phyloP scores from a whole-genome alignment of 2,888 invertebrate genomes.

The Cremastinae sp. region DNA sequence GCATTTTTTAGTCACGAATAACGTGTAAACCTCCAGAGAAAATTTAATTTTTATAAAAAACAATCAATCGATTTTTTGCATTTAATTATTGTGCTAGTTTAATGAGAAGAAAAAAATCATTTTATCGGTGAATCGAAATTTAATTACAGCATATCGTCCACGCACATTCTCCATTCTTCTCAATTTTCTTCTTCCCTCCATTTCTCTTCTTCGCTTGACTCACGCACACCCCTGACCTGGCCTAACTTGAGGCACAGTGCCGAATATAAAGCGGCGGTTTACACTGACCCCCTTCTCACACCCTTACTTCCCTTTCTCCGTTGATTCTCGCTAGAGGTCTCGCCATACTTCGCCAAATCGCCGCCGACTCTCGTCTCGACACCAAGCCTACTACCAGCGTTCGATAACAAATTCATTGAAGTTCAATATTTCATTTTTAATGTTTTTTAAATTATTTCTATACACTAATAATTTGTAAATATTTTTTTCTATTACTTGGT shows the following conservation, averaged over 20 bases:
- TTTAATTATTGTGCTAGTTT: too few relatives aligned
- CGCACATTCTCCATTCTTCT: slow-evolving; percentile 53
- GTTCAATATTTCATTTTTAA: slow-evolving; percentile 3
- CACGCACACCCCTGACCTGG: slow-evolving; percentile 77
- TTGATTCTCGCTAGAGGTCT: slow-evolving; percentile 46
- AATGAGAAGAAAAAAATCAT: too few relatives aligned
- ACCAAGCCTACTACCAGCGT: slow-evolving; percentile 25
- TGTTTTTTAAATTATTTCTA: too few relatives aligned
- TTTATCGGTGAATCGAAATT: too few relatives aligned
- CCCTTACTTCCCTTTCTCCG: slow-evolving; percentile 58
- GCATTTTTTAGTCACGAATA: too few relatives aligned
- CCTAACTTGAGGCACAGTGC: slow-evolving; percentile 75
- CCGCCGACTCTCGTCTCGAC: slow-evolving; percentile 46
- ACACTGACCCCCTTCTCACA: slow-evolving; percentile 72
- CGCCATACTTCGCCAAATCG: slow-evolving; percentile 37
- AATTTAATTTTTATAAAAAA: too few relatives aligned
- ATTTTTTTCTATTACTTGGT: too few relatives aligned
- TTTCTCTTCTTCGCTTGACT: slow-evolving; percentile 59
- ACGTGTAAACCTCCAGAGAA: too few relatives aligned
- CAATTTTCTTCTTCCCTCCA: slow-evolving; percentile 41
- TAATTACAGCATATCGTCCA: slow-evolving; percentile 23
- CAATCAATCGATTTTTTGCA: too few relatives aligned
- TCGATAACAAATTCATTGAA: slow-evolving; percentile 33
- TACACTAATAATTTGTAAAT: too few relatives aligned
- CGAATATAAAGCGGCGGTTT: slow-evolving; percentile 77